Conservation (phyloP, 1,140 invertebrate species). For the Drosophila lini region DNA sequence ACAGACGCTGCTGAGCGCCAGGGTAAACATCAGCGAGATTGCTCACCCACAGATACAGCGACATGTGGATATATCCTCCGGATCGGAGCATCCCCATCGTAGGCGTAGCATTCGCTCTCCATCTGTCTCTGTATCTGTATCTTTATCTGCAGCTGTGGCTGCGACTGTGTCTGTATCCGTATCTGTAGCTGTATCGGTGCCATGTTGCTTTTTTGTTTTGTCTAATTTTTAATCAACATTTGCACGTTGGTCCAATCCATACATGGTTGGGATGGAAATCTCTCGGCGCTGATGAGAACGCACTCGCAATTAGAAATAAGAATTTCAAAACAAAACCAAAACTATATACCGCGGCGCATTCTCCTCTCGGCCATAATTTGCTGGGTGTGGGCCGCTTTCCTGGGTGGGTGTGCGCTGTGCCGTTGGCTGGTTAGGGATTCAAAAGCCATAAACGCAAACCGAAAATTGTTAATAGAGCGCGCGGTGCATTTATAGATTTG, state of each 20-base stretch:
- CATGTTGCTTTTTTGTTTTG: conserved; percentile 66
- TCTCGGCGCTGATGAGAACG: conserved; percentile 56
- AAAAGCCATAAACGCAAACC: conserved; percentile 51
- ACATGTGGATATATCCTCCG: conserved; percentile 54
- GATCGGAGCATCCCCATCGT: conserved; percentile 66
- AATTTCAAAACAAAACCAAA: conserved; percentile 68
- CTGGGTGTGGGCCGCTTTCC: conserved; percentile 38
- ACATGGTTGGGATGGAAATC: conserved; percentile 76
- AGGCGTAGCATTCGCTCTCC: conserved; percentile 54
- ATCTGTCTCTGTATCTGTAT: conserved; percentile 28
- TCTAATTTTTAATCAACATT: conserved; percentile 83
- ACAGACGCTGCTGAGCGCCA: conserved; percentile 50
- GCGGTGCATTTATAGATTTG: conserved; percentile 59
- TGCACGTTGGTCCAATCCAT: conserved; percentile 81
- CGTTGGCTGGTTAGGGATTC: conserved; percentile 21
- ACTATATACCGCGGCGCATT: conserved; percentile 42
- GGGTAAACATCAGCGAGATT: conserved; percentile 70
- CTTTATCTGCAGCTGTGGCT: conserved; percentile 28
- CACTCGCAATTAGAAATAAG: conserved; percentile 72
- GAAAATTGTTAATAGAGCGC: conserved; percentile 74
- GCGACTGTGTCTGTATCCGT: conserved; percentile 15
- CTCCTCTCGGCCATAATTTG: conserved; percentile 49
- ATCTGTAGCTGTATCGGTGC: conserved; percentile 18
- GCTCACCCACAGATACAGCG: conserved; percentile 49
- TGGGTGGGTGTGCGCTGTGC: conserved; percentile 28